Evolutionary conservation across 2,797 vertebrate genomes (phyloP), one percentile per base, ranked within the genome.

Genomic region (Kryptolebias ocellatus): DNA sequence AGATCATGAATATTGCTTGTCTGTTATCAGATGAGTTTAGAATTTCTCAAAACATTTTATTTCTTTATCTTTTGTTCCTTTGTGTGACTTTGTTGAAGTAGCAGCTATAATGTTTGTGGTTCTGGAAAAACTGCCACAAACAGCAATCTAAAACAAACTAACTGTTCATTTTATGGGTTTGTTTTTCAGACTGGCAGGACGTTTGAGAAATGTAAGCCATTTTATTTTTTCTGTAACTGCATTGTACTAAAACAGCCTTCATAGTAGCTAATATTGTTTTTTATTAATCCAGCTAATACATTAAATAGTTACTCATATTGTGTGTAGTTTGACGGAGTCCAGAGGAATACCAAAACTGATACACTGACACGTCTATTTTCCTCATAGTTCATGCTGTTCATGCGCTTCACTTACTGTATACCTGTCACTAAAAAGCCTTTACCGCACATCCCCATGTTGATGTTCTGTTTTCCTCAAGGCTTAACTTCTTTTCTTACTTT

Each of bases 191-290:
- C 91, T 86, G 93, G 90, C 90, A 87, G 93, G 92, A 93, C 90
- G 46, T 93, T 94, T 82, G 95, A 96, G 89, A 99, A 96, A 99
- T 96, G 98, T 99, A 99, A 99, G 98, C 91, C 76, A 92, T 83
- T 68, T 71, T 60, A 64, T 51, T 57, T 56, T 61, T 45, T 45
- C 14, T 31, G 12, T 56, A 64, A 53, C 34, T 14, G 20, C 4
- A 1, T 11, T 58, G 3, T 20, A 64, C 68, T 81, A 62, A 75
- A 72, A 62, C 52, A 24, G 4, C 8, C 70, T 15, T 67, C 11
- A 9, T 53, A 3, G 60, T 67, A 27, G 49, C 56, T 64, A 44
- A 69, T 27, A 14, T 27, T 24, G 39, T 42, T 66, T 44, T 59
- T 18, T 10, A n/a, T 28, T 74, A 65, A 70, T 64, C 17, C 50